Percentiles rank a stretch among this genome's conserved stretches.
phyloP scores from a whole-genome alignment of 2,113 vertebrate species.

The Tympanuchus pallidicinctus region DNA sequence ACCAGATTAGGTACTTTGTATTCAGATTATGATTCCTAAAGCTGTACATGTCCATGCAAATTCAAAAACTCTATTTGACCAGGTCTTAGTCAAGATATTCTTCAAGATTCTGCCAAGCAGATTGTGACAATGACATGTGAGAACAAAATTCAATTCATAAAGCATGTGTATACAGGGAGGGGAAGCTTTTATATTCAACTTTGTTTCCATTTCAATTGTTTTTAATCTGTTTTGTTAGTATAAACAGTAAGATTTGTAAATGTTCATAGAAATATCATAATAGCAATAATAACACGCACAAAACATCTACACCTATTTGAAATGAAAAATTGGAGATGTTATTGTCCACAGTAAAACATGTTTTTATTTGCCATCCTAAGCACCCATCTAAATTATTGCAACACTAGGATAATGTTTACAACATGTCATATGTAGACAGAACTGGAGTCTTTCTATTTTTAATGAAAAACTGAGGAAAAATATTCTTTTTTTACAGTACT shows the following conservation, averaged over 20 bases:
- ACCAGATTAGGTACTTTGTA: background rate
- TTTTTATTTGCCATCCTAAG: background rate
- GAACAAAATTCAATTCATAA: background rate
- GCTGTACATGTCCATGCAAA: background rate
- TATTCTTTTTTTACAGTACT: constrained; percentile 7
- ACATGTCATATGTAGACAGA: background rate
- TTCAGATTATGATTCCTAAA: background rate
- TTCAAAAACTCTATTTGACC: accelerated
- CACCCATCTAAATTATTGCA: background rate
- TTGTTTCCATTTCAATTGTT: background rate
- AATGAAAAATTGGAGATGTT: background rate
- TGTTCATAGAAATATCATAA: background rate
- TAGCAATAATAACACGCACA: background rate
- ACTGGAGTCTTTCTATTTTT: background rate
- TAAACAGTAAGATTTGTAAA: background rate
- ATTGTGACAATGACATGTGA: background rate
- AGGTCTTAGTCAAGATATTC: background rate
- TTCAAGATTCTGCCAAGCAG: background rate
- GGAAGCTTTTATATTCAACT: background rate
- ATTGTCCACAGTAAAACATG: background rate
- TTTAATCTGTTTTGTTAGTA: background rate
- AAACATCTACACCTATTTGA: background rate
- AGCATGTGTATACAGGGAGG: accelerated
- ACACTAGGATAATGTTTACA: background rate
- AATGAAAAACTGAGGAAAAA: background rate